Evolutionary conservation across 2,888 invertebrate species (phyloP).

Genomic region (Amphipoea lucens): DNA sequence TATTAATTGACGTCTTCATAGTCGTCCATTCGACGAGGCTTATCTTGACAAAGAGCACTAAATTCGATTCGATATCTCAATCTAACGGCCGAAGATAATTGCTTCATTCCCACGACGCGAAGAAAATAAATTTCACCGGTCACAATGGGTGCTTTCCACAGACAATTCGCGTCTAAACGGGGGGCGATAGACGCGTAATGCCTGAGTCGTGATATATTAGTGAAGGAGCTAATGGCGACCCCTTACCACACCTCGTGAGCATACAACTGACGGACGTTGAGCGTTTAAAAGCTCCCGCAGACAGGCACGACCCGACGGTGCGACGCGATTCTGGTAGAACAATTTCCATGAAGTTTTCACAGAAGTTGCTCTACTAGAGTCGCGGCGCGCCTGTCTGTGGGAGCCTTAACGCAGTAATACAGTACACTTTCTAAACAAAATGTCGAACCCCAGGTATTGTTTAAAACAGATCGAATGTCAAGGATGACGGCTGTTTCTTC

Average conservation of each 20-base stretch:
- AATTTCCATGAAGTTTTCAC: background rate
- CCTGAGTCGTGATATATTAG: conserved; percentile 84
- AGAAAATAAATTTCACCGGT: conserved; percentile 84
- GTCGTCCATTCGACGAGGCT: conserved; percentile 50
- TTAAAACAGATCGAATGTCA: conserved; percentile 84
- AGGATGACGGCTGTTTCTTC: conserved; percentile 83
- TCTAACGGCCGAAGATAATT: conserved; percentile 80
- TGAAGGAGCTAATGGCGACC: conserved; percentile 80
- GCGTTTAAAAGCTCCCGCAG: conserved; percentile 27
- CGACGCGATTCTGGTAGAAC: background rate
- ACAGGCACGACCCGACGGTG: background rate
- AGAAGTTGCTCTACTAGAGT: background rate
- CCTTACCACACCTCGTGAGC: conserved; percentile 75
- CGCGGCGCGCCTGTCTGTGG: background rate
- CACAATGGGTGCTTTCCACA: conserved; percentile 85
- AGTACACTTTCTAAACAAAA: conserved; percentile 78
- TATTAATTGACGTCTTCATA: conserved; percentile 59
- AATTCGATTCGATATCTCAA: conserved; percentile 80
- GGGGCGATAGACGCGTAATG: conserved; percentile 83
- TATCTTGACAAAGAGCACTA: conserved; percentile 74
- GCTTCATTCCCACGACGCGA: conserved; percentile 84
- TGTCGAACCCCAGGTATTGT: conserved; percentile 77
- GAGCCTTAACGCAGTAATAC: conserved; percentile 33
- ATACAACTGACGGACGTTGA: conserved; percentile 58
- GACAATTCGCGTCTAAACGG: conserved; percentile 83